Base-by-base conservation (phyloP, 2,113 vertebrate genomes). In the Oryzias melastigma region DNA sequence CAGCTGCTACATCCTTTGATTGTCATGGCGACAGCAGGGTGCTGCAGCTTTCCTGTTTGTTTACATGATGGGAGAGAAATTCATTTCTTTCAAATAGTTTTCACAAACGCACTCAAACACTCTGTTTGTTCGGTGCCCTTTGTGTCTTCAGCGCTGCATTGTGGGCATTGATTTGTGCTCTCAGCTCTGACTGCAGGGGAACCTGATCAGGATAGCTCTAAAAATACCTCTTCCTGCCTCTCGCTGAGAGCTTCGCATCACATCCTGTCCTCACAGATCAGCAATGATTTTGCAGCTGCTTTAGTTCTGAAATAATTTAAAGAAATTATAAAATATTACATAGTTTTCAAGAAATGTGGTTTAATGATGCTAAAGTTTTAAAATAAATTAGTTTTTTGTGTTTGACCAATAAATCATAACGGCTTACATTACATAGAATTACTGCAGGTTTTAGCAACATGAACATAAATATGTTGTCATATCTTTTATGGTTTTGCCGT, bases 221-320 rank as follows among this genome's bases (percentile, higher is more conserved):
- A 85, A 87, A 88, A 85, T 88, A 90, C 66, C 57, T 60, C 66
- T 86, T 90, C 87, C 87, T 87, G 78, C 61, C 58, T 47, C 72
- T 74, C 69, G 44, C 75, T 18, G 22, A 48, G 77, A 50, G 29
- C 27, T 52, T 88, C 82, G 87, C 81, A 73, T 88, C 88, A 87
- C 72, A 51, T 90, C 87, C 88, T 82, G 79, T 60, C 71, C 77
- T 43, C 19, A 63, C 84, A 84, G 82, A 83, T 83, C 62, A 65
- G 57, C 85, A 52, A 27, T 63, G 67, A 12, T 35, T 3, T 35
- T 35, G 35, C 35, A 3, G 8, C 35, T 35, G 35, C 35, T 35
- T 35, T 35, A 35, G 10, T 35, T 12, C 35, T 35, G 35, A 35
- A 35, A 35, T 12, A 35, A 35, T 35, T 2, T 8, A 8, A 35